A percentile compares a stretch with the other conserved stretches of the same genome.
Evolutionary conservation across 2,888 invertebrate genomes (phyloP).

Genomic region (Drosophila kuntzei): DNA sequence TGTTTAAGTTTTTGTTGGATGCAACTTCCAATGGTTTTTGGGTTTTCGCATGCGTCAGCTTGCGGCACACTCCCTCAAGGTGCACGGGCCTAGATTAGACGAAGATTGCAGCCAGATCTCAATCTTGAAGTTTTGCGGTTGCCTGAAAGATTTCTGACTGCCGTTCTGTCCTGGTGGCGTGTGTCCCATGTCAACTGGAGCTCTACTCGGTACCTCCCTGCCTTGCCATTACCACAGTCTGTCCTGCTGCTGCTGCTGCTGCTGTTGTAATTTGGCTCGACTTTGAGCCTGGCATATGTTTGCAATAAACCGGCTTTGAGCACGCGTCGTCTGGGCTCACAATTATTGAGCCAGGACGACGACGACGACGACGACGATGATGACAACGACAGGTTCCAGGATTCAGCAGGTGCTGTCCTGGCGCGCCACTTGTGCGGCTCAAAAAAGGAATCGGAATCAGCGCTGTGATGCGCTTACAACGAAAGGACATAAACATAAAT

Average conservation of each 20-base stretch:
- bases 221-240: conserved; percentile 15
- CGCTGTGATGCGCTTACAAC: conserved; percentile 67
- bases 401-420: conserved; percentile 74
- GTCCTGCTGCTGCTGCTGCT: conserved; percentile 5
- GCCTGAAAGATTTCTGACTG: conserved; percentile 72
- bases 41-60: conserved; percentile 65
- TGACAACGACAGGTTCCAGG: conserved; percentile 76
- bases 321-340: conserved; percentile 76
- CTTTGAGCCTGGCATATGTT: conserved; percentile 70
- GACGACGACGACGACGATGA: conserved; percentile 32
- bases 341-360: conserved; percentile 73
- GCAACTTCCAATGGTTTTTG: conserved; percentile 38
- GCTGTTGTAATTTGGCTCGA: conserved; percentile 69
- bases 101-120: conserved; percentile 59
- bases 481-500: conserved; percentile 82
- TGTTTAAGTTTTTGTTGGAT: conserved; percentile 31
- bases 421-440: conserved; percentile 62
- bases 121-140: conserved; percentile 62
- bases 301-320: conserved; percentile 74
- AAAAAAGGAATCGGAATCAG: conserved; percentile 76
- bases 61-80: conserved; percentile 73
- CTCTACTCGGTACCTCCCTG: not conserved
- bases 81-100: conserved; percentile 69
- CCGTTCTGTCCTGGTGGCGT: conserved; percentile 60
- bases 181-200: conserved; percentile 75